Conservation (phyloP, 2,113 vertebrate genomes). For the Hippocampus barbouri region DNA sequence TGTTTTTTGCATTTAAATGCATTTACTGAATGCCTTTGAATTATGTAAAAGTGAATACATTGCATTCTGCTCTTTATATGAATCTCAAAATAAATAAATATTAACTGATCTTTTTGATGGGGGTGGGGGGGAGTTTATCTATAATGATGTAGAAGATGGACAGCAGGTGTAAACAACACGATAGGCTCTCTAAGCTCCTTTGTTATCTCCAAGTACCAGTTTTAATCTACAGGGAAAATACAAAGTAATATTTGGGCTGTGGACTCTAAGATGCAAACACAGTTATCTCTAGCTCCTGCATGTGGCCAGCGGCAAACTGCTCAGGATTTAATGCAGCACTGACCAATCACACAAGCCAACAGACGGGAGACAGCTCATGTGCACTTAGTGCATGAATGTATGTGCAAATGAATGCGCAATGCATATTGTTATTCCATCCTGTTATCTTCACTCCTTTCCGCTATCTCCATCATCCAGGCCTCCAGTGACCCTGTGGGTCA, state of each 20-base stretch:
- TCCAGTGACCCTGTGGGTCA: slow-evolving; percentile 61
- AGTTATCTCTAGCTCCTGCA: slow-evolving; percentile 57
- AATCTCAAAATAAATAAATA: slow-evolving; percentile 10
- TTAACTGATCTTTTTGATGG: background rate
- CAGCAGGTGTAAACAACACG: slow-evolving; percentile 24
- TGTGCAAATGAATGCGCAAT: slow-evolving; percentile 41
- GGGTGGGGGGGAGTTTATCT: background rate
- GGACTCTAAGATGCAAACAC: slow-evolving; percentile 55
- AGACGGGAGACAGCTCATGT: slow-evolving; percentile 38
- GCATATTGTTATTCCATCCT: slow-evolving; percentile 46
- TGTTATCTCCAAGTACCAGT: slow-evolving; percentile 57
- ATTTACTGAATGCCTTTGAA: background rate
- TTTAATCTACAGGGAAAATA: slow-evolving; percentile 59
- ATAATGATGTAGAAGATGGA: slow-evolving; percentile 20
- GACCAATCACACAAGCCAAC: slow-evolving; percentile 37
- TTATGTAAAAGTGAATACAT: background rate
- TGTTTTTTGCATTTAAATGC: too few species aligned
- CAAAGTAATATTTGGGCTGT: slow-evolving; percentile 46
- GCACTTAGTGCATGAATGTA: slow-evolving; percentile 21
- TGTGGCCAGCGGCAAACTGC: slow-evolving; percentile 39
- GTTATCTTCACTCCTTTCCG: slow-evolving; percentile 22
- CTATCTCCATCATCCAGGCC: slow-evolving; percentile 69
- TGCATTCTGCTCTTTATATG: background rate
- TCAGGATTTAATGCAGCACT: slow-evolving; percentile 39
- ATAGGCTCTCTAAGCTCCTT: slow-evolving; percentile 28